Conservation (phyloP, 2,888 invertebrate species). For the Phengaris alcon region DNA sequence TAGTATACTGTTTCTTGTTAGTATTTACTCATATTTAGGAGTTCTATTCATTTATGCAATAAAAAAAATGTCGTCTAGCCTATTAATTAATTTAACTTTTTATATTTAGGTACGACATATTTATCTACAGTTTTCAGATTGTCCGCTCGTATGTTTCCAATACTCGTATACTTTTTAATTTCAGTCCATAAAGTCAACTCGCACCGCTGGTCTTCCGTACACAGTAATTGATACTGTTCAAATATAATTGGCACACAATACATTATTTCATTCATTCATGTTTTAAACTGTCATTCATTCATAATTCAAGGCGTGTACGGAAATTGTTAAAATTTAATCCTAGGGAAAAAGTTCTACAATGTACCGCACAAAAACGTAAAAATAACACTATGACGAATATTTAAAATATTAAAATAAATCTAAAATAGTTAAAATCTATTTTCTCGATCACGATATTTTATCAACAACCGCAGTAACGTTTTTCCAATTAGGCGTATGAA, state of each 20-base stretch:
- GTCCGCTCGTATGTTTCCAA: too few species aligned
- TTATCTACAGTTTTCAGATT: too few species aligned
- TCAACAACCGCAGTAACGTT: neutral
- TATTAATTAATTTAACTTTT: too few species aligned
- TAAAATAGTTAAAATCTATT: neutral
- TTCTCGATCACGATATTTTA: neutral
- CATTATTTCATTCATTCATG: neutral
- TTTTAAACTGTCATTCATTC: neutral
- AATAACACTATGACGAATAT: too few species aligned
- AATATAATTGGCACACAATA: neutral
- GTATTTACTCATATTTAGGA: too few species aligned
- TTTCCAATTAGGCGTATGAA: neutral
- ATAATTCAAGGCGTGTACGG: neutral
- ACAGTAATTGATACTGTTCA: slow-evolving; percentile 21
- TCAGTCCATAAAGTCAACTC: neutral
- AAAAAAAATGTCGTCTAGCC: too few species aligned
- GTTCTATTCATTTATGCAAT: too few species aligned
- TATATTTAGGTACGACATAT: too few species aligned
- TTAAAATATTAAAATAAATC: too few species aligned
- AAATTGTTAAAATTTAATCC: neutral
- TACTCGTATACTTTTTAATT: too few species aligned
- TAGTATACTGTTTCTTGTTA: too few species aligned
- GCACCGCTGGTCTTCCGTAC: neutral
- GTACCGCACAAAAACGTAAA: too few species aligned
- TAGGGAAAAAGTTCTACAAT: neutral